Percentiles rank a stretch among this genome's conserved stretches.
phyloP scores from a whole-genome alignment of 2,888 invertebrate species.

The Melanotus villosus region DNA sequence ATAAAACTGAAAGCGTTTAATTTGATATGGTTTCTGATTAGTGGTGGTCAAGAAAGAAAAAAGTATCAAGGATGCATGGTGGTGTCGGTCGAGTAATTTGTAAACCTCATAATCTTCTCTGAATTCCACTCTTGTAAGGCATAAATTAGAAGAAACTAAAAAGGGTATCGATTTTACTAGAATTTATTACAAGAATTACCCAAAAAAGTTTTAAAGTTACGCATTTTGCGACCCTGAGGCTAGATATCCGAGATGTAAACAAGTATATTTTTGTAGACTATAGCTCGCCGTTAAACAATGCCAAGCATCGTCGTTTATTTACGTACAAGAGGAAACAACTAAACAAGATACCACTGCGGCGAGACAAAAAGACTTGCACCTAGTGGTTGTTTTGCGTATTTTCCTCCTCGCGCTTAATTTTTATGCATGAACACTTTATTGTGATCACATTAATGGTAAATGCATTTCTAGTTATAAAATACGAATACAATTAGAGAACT shows the following conservation, averaged over 20 bases:
- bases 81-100: no score
- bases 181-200: slow-evolving; percentile 11
- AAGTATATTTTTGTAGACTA: slow-evolving; percentile 49
- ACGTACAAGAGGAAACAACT: slow-evolving; percentile 30
- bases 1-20: no score
- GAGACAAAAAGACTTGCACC: slow-evolving; percentile 25
- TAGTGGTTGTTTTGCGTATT: slow-evolving; percentile 18
- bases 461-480: background rate
- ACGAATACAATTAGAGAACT: background rate
- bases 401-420: background rate
- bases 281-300: slow-evolving; percentile 48
- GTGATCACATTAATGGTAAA: slow-evolving; percentile 8
- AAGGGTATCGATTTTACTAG: background rate
- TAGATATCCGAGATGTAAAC: slow-evolving; percentile 50
- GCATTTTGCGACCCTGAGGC: slow-evolving; percentile 46
- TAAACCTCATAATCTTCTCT: no score
- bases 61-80: no score
- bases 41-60: no score
- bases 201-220: slow-evolving; percentile 9
- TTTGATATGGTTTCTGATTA: no score
- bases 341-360: slow-evolving; percentile 28
- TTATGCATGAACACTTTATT: slow-evolving; percentile 2
- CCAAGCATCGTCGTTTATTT: slow-evolving; percentile 36
- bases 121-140: no score
- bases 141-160: background rate